These are phyloP conservation scores for Diplazon laetatorius DNA, from an alignment of 2,888 invertebrate genomes.

Conservation along the genomic window DNA sequence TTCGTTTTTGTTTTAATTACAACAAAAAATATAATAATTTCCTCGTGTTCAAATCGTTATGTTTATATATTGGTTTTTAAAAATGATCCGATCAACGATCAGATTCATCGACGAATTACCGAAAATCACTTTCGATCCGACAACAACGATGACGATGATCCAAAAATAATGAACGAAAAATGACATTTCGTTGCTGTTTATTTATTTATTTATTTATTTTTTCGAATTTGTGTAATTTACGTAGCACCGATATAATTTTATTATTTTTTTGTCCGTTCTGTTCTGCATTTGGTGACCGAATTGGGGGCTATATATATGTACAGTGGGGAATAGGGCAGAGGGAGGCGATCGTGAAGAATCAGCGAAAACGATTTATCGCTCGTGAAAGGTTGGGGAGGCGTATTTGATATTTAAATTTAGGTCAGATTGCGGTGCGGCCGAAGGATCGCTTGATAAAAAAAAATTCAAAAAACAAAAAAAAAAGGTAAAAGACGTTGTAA, in stretches of 20 bases:
- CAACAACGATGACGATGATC: no score
- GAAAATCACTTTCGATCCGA: constrained; percentile 17
- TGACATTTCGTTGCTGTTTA: constrained; percentile 32
- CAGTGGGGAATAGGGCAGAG: constrained; percentile 4
- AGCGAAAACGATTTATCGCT: not conserved
- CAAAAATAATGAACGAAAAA: constrained; percentile 2
- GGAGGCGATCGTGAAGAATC: constrained; percentile 22
- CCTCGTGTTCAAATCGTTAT: no score
- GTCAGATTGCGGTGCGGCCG: constrained; percentile 61
- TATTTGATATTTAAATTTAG: constrained; percentile 65
- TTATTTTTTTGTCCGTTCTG: constrained; percentile 3
- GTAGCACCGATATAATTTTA: constrained; percentile 18
- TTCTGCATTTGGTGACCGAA: not conserved
- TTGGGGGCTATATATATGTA: constrained; percentile 51
- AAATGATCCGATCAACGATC: not conserved
- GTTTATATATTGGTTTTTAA: no score
- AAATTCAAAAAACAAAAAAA: no score
- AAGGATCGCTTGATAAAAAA: constrained; percentile 34
- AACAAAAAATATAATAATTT: no score
- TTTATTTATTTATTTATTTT: no score
- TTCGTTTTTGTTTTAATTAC: no score
- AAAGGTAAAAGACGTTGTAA: no score
- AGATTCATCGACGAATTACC: constrained; percentile 13
- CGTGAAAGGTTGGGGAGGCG: no score
- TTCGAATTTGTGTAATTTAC: constrained; percentile 1